Evolutionary conservation across 2,888 invertebrate species (phyloP).

Genomic region (Alcis repandata): DNA sequence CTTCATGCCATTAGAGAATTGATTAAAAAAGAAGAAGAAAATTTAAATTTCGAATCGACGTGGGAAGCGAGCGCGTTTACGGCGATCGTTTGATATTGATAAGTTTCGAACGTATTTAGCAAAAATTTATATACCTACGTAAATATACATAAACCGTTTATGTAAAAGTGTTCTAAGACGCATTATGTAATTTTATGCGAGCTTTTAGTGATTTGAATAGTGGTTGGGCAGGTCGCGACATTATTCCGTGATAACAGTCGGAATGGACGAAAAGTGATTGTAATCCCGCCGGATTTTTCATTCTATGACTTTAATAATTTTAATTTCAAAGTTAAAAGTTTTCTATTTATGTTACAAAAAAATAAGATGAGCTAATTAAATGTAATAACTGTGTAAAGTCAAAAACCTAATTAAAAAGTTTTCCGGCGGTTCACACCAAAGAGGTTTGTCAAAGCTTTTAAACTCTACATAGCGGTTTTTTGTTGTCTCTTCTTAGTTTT

Average conservation of each 20-base stretch:
- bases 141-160: slow-evolving; percentile 35
- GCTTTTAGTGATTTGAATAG: slow-evolving; percentile 41
- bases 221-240: slow-evolving; percentile 24
- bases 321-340: background rate
- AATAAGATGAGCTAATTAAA: too few species aligned
- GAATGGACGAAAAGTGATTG: slow-evolving; percentile 21
- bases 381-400: background rate
- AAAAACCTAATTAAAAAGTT: background rate
- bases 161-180: slow-evolving; percentile 21
- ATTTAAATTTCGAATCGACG: slow-evolving; percentile 57
- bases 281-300: slow-evolving; percentile 6
- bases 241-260: slow-evolving; percentile 19
- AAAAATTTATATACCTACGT: slow-evolving; percentile 20
- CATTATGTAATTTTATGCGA: slow-evolving; percentile 43
- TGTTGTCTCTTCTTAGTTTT: background rate
- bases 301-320: too few species aligned
- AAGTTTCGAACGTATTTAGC: slow-evolving; percentile 33
- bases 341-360: background rate
- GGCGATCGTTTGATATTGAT: slow-evolving; percentile 30
- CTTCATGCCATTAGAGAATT: slow-evolving; percentile 69
- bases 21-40: slow-evolving; percentile 53
- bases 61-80: slow-evolving; percentile 34
- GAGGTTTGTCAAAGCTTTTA: background rate
- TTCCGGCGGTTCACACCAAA: background rate
- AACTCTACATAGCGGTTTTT: background rate